Base-by-base conservation (phyloP, 1,140 invertebrate genomes). In the Grapholita molesta region DNA sequence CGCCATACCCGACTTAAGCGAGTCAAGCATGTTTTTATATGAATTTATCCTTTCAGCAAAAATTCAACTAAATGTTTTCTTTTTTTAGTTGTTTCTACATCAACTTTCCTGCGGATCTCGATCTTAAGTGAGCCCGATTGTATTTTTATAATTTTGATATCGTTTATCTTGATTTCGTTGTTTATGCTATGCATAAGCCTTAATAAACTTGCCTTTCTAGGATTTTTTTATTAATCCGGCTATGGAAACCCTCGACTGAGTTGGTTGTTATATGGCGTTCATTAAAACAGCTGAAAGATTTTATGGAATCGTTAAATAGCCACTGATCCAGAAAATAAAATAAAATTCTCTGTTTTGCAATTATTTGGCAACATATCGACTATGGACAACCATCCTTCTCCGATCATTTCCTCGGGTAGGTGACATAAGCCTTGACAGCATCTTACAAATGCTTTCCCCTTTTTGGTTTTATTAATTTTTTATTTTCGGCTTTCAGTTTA, bases 251-350 rank as follows among this genome's bases (percentile, higher is more conserved):
- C 52, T 55, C 52, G 52, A n/a, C 11, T 55, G 52, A 55, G 52
- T 55, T 55, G 52, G 52, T 25, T 55, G 52, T 55, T 2, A 24
- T 55, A 55, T 55, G 52, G 23, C 52, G 52, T 55, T 55, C 52
- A 25, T 55, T 55, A 55, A 55, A 55, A 25, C 23, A 55, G 9
- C 52, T 55, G 52, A 55, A 55, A 12, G 24, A 25, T 55, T 25
- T 55, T 24, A 55, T 55, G 7, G 52, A 55, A 23, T 55, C 52
- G 23, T 55, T 55, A 25, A 55, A 55, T 55, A 55, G 23, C 52
- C 52, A 55, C 52, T 55, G 23, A 55, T 55, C 52, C 52, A 55
- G 52, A 55, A 55, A 55, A 55, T 55, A 55, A 55, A 25, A 55
- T 55, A 55, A 55, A 55, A 21, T 55, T 55, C 0, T 55, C 25